A percentile compares a stretch with the other conserved stretches of the same genome.
These are phyloP conservation scores for Tupaia tana DNA, from an alignment of 2,113 vertebrate genomes.

Conservation along the genomic window DNA sequence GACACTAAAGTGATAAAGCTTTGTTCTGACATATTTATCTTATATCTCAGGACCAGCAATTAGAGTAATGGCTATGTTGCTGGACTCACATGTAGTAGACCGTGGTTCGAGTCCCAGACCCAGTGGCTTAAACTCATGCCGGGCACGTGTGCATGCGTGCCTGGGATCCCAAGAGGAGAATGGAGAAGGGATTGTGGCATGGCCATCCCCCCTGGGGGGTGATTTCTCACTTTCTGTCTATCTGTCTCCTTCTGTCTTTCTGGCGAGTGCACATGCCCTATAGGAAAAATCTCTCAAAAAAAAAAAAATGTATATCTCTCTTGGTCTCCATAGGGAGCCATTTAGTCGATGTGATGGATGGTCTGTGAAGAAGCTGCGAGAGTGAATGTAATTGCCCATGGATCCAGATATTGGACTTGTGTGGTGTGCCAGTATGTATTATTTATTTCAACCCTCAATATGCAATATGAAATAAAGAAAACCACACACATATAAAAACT, in stretches of 20 bases:
- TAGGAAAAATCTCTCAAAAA: too few relatives aligned
- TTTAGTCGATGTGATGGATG: conserved; percentile 39
- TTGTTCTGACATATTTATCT: not conserved
- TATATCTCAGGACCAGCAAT: not conserved
- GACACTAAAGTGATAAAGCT: conserved; percentile 17
- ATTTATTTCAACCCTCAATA: conserved; percentile 9
- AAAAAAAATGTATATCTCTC: not conserved
- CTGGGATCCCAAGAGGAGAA: too few relatives aligned
- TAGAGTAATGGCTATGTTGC: too few relatives aligned
- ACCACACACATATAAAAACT: not conserved
- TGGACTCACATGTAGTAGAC: too few relatives aligned
- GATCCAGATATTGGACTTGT: not conserved
- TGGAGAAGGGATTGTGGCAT: too few relatives aligned
- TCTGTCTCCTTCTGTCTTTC: too few relatives aligned
- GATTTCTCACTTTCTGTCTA: too few relatives aligned
- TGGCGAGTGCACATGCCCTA: too few relatives aligned
- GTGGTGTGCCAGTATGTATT: not conserved
- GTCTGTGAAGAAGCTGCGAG: not conserved
- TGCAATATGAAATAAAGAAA: not conserved
- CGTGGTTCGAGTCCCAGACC: too few relatives aligned
- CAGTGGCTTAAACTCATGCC: too few relatives aligned
- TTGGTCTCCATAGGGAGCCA: conserved; percentile 30
- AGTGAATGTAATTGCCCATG: conserved; percentile 13
- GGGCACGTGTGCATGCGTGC: too few relatives aligned
- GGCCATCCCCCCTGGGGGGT: too few relatives aligned